phyloP scores from a whole-genome alignment of 1,140 invertebrate species.

The Neodiprion lecontei region DNA sequence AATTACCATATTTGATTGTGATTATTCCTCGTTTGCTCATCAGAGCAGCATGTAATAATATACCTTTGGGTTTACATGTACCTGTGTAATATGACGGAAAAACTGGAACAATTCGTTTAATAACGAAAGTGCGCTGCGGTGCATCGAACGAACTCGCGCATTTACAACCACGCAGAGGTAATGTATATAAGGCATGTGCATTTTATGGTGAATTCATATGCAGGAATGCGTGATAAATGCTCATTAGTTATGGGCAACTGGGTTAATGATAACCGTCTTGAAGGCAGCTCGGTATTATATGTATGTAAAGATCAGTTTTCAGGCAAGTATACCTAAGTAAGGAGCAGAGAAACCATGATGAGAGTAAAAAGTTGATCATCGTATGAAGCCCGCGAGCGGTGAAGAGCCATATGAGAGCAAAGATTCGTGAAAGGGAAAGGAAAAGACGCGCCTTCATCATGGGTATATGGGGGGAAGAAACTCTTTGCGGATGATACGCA shows the following conservation, averaged over 20 bases:
- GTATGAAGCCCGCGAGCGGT: not conserved
- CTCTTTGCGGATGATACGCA: too few species aligned
- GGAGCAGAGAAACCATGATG: not conserved
- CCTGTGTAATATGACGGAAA: not conserved
- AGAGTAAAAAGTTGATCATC: conserved; percentile 4
- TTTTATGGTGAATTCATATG: not conserved
- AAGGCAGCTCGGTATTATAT: not conserved
- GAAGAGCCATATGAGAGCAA: too few species aligned
- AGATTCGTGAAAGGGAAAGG: too few species aligned
- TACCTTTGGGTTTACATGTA: too few species aligned
- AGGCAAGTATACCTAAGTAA: not conserved
- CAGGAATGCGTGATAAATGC: conserved; percentile 27
- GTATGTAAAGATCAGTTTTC: not conserved
- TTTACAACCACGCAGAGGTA: not conserved
- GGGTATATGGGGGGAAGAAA: too few species aligned
- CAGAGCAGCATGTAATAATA: too few species aligned
- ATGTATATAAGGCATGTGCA: not conserved
- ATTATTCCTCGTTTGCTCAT: too few species aligned
- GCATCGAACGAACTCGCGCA: not conserved
- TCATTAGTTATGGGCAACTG: conserved; percentile 48
- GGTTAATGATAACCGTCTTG: conserved; percentile 42
- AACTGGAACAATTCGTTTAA: not conserved
- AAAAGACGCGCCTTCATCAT: too few species aligned
- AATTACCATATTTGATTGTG: too few species aligned
- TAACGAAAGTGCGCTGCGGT: not conserved